These are phyloP conservation scores for Aptenodytes patagonicus DNA, from an alignment of 2,113 vertebrate species.

Conservation along the genomic window DNA sequence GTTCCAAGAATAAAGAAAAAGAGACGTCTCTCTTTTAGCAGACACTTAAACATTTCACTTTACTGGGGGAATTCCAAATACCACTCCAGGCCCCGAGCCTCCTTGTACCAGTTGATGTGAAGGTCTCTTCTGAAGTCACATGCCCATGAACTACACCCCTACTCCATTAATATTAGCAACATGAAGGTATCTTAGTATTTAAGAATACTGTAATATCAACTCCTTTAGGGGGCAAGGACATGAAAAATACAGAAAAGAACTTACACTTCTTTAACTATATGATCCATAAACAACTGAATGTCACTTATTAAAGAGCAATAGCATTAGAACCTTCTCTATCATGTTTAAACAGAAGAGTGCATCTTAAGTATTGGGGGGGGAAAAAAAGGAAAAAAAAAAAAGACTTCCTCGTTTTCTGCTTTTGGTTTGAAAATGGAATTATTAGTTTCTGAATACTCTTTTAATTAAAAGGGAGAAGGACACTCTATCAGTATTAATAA, in stretches of 20 bases:
- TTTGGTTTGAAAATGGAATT: background rate
- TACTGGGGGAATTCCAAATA: background rate
- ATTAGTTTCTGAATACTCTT: background rate
- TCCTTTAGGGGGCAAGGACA: background rate
- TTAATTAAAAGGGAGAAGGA: background rate
- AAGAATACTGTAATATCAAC: background rate
- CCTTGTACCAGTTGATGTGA: background rate
- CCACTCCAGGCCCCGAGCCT: background rate
- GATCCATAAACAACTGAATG: background rate
- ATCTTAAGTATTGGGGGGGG: background rate
- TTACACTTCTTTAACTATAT: background rate
- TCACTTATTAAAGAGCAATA: background rate
- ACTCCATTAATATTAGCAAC: background rate
- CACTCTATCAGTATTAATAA: background rate
- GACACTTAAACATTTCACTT: background rate
- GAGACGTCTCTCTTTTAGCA: background rate
- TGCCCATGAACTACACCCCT: background rate
- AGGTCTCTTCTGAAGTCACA: background rate
- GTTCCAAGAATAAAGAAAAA: background rate
- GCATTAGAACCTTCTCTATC: background rate
- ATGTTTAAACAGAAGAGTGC: background rate
- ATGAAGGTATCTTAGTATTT: background rate
- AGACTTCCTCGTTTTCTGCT: background rate
- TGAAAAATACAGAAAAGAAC: background rate
- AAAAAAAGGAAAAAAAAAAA: no score